Evolutionary conservation across 2,113 vertebrate genomes (phyloP), one percentile per base, ranked within the genome.

Genomic region (Cercopithecus mona): DNA sequence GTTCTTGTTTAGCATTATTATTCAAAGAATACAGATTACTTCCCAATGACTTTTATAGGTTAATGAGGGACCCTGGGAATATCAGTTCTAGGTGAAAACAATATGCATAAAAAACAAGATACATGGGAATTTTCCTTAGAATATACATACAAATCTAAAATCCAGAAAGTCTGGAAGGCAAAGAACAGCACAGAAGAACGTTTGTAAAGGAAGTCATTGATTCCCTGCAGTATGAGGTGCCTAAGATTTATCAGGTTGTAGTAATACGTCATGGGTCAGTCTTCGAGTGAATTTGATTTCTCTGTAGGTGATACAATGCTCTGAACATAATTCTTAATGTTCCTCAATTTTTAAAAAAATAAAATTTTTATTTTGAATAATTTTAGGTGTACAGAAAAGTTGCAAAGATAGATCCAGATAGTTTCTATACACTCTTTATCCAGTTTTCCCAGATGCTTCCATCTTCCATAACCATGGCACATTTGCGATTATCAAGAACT

Each of bases 1-100:
- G 13, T 78, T 88, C 73, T 90, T 95, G 79, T 40, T 94, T 85
- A 52, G 40, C 40, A n/a, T 81, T 94, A 48, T 79, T 90, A 79
- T 72, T 96, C 52, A 68, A 83, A n/a, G 61, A 92, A 13, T 76
- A 57, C 18, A 14, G 40, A 70, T 90, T 93, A 89, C 32, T 92
- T 88, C 40, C 30, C 57, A 32, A 72, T 61, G 83, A 57, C 35
- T 90, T 96, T 81, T 93, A 66, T 78, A 75, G 59, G 59, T 90
- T 96, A 90, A 79, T 92, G 73, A 96, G 48, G 32, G 80, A 68
- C 88, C 59, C 79, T 94, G 55, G 59, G 92, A 95, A 88, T 93
- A 73, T 64, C 87, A 90, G 66, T 95, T 96, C 30, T 85, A 61
- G 80, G 30, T 82, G 3, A 93, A 85, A 70, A 96, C 30, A 66